Percentiles rank a stretch among this genome's conserved stretches.
These are phyloP conservation scores for Drosophila mulleri DNA, from an alignment of 2,888 invertebrate species.

Conservation along the genomic window DNA sequence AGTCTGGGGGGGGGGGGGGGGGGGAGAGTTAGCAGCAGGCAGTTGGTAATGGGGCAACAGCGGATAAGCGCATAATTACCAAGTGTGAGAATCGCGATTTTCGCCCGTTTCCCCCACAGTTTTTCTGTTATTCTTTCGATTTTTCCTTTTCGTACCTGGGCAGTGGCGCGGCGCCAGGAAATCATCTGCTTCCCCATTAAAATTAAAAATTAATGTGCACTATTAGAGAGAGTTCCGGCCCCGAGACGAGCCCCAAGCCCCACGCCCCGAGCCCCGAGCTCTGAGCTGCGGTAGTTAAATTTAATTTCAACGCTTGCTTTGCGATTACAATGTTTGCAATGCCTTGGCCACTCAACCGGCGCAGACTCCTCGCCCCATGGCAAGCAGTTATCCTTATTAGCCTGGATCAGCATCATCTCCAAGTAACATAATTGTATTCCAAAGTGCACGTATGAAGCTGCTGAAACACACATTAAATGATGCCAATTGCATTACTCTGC, in stretches of 20 bases:
- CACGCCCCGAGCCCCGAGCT: background rate
- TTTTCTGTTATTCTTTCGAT: conserved; percentile 13
- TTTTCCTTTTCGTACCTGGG: conserved; percentile 33
- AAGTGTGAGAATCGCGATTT: conserved; percentile 32
- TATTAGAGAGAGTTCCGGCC: conserved; percentile 54
- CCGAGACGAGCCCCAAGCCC: no score
- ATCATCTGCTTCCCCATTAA: conserved; percentile 35
- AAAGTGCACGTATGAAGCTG: background rate
- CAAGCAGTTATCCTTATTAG: conserved; percentile 15
- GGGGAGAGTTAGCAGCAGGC: background rate
- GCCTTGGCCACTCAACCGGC: conserved; percentile 1
- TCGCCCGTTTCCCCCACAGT: conserved; percentile 16
- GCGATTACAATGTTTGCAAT: conserved; percentile 3
- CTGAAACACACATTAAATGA: no score
- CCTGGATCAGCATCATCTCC: background rate
- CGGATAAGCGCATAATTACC: conserved; percentile 74
- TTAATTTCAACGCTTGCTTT: conserved; percentile 33
- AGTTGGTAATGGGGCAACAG: conserved; percentile 46
- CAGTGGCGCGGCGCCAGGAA: conserved; percentile 37
- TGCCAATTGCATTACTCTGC: background rate
- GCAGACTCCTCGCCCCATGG: conserved; percentile 9
- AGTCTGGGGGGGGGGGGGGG: background rate
- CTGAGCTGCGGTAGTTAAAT: conserved; percentile 42
- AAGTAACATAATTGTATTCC: background rate
- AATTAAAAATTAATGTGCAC: conserved; percentile 70